Evolutionary conservation across 2,888 invertebrate species (phyloP).

Genomic region (Amphipyra berbera): DNA sequence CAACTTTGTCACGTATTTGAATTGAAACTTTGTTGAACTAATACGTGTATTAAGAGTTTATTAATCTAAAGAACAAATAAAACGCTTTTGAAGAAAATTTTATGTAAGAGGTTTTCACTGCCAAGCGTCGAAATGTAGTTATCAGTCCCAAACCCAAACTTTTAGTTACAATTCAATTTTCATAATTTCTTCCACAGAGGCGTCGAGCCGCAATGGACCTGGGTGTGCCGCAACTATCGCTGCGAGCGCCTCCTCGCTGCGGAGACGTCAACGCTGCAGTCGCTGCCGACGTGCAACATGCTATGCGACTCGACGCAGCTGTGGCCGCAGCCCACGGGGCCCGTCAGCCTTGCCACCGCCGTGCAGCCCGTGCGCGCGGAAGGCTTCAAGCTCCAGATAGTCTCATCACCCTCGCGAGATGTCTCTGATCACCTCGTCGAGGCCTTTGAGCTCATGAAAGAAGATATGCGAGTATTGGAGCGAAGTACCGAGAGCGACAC

Average conservation of each 20-base stretch:
- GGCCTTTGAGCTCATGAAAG: conserved; percentile 87
- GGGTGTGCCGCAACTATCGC: conserved; percentile 92
- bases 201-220: conserved; percentile 92
- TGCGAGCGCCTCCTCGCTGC: conserved; percentile 91
- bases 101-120: no score
- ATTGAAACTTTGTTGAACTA: no score
- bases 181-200: conserved; percentile 76
- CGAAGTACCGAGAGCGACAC: conserved; percentile 71
- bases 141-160: no score
- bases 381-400: conserved; percentile 84
- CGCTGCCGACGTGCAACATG: conserved; percentile 94
- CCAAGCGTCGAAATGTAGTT: no score
- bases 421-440: conserved; percentile 81
- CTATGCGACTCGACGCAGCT: conserved; percentile 93
- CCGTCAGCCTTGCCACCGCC: conserved; percentile 91
- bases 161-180: conserved; percentile 2
- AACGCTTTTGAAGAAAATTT: no score
- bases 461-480: conserved; percentile 86
- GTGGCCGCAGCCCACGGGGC: conserved; percentile 95
- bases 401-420: conserved; percentile 76
- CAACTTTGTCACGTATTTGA: no score
- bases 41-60: no score
- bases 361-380: conserved; percentile 90
- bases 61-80: no score
- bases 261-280: conserved; percentile 85